A percentile compares a stretch with the other conserved stretches of the same genome.
Conservation (phyloP, 2,113 vertebrate species). For the Gambusia holbrooki region DNA sequence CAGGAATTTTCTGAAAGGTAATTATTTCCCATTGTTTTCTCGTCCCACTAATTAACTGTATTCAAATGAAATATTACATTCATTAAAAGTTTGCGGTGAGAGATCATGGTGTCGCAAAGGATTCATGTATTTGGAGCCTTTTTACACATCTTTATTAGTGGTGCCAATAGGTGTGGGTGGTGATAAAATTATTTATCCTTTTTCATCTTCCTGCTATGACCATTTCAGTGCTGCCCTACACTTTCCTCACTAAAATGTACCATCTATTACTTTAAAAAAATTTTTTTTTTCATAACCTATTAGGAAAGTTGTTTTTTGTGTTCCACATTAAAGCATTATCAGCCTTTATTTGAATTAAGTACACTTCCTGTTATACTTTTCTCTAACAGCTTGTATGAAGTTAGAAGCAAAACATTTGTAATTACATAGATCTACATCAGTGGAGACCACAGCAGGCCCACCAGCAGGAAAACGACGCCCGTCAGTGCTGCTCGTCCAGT, state of each 20-base stretch:
- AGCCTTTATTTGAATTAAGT: neutral
- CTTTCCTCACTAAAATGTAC: neutral
- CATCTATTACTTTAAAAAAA: neutral
- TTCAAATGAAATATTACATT: neutral
- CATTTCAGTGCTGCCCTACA: neutral
- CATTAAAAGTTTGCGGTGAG: neutral
- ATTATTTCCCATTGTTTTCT: neutral
- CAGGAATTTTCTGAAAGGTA: neutral
- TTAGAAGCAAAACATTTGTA: conserved; percentile 29
- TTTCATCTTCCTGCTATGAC: neutral
- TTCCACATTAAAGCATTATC: neutral
- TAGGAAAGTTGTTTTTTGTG: neutral
- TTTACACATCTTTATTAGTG: neutral
- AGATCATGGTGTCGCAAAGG: neutral
- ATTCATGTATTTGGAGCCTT: neutral
- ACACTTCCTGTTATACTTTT: neutral
- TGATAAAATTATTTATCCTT: neutral
- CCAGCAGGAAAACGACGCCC: conserved; percentile 14
- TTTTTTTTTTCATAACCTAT: neutral
- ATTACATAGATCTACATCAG: conserved; percentile 13
- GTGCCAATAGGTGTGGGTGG: too few relatives aligned
- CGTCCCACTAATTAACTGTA: neutral
- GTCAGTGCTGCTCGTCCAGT: neutral
- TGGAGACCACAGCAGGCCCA: conserved; percentile 25
- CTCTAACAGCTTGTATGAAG: neutral